A percentile compares a stretch with the other conserved stretches of the same genome.
Conservation (phyloP, 2,797 vertebrate genomes). For the Bradypodion ventrale region DNA sequence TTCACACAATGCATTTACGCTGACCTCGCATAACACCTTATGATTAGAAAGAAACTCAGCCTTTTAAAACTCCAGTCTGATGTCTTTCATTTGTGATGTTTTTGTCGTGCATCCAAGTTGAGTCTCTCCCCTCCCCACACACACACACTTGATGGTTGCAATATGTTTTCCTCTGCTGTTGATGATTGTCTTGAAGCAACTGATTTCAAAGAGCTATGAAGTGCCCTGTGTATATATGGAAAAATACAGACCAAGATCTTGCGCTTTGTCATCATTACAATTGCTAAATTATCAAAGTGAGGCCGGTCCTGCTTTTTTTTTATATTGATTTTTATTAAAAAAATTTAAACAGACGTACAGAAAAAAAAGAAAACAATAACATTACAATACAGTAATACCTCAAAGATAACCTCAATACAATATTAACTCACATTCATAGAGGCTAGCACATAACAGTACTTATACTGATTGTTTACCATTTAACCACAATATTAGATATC, state of each 20-base stretch:
- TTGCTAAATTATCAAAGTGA: conserved; percentile 39
- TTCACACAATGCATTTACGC: neutral
- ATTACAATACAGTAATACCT: too few species aligned
- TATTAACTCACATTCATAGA: too few species aligned
- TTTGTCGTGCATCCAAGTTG: conserved; percentile 30
- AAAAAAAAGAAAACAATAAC: too few species aligned
- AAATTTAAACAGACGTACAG: too few species aligned
- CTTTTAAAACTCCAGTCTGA: conserved; percentile 31
- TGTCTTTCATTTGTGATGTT: conserved; percentile 31
- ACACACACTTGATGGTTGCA: conserved; percentile 25
- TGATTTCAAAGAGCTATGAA: conserved; percentile 47
- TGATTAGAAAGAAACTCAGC: conserved; percentile 16
- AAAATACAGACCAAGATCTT: conserved; percentile 34
- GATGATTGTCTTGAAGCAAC: conserved; percentile 35
- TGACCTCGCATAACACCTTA: conserved; percentile 11
- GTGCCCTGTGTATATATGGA: conserved; percentile 49
- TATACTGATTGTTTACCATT: too few species aligned
- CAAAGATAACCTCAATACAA: too few species aligned
- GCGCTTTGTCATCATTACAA: conserved; percentile 41
- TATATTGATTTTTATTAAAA: too few species aligned
- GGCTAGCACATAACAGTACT: too few species aligned
- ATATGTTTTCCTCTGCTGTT: conserved; percentile 27
- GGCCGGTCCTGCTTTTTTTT: conserved; percentile 12
- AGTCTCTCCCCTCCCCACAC: conserved; percentile 29
- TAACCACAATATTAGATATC: too few species aligned